Base-by-base conservation (phyloP, 2,797 vertebrate genomes). In the Chloroceryle inda region DNA sequence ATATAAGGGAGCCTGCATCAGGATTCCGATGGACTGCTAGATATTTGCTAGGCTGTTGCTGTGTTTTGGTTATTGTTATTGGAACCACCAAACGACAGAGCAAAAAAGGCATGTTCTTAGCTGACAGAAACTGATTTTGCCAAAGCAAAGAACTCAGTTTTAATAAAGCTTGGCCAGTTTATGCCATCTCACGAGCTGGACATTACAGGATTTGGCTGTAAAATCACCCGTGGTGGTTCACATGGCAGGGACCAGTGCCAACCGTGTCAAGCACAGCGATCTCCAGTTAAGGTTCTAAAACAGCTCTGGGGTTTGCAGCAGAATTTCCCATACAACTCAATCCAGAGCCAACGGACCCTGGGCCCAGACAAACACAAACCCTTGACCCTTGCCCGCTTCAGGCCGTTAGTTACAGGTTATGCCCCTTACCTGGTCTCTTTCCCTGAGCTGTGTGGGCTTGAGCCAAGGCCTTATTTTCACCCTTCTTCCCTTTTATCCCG, bases 231-330 rank as follows among this genome's bases (percentile, higher is more conserved):
- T 12, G 38, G 53, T 7, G 9, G 24, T 64, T 47, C 79, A n/a
- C 26, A 8, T 0, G 0, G 50, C 73, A 20, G 64, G 64, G 64
- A 19, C 53, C 23, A 3, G 4, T 22, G 78, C 63, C 52, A 20
- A 12, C 2, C 1, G 5, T 0, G 0, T 47, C 10, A 84, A 72
- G 63, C 4, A 2, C 80, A 56, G 44, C 0, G 0, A 71, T 24
- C 68, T 64, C 82, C 47, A 62, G 21, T 58, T 58, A 11, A 78
- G 68, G 24, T 27, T 68, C 50, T 53, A 35, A 64, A 11, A 31
- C 33, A 21, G 49, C 63, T 26, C 62, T 66, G 90, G 56, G 42
- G 4, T 29, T 80, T 87, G 94, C 49, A 49, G 45, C 42, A 61
- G 59, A 72, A 66, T 45, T 44, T 78, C 56, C 64, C 26, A 2